Evolutionary conservation across 2,113 vertebrate species (phyloP), one percentile per base, ranked within the genome.

Genomic region (Alectura lathami): DNA sequence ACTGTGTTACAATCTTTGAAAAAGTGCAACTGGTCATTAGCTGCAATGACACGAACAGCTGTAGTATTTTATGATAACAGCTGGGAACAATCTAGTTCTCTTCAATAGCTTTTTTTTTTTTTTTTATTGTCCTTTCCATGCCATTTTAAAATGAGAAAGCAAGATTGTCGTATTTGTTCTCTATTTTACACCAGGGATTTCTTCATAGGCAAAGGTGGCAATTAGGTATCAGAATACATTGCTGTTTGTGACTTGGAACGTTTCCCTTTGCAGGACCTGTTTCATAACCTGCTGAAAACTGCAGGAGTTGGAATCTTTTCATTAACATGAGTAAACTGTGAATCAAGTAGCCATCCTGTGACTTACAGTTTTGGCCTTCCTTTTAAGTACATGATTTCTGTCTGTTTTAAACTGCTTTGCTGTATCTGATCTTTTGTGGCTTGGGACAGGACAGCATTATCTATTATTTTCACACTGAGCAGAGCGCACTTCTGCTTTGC

Each of bases 61-160:
- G 94, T 95, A 94, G 82, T 94, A 36, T 89, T 96, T 95, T 95
- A 91, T 85, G 70, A 29, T 80, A 96, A 88, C 95, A 96, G 91
- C 94, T 96, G 93, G 94, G 89, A 95, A 90, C 87, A 95, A 95
- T 94, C 91, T 95, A 77, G 14, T 96, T 95, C 82, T 86, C 82
- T 74, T 88, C 82, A 95, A n/a, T 95, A 95, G 95, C 87, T 95
- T 95, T 97, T 54, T 85, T 94, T 94, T 91, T 95, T 95, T 97
- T 54, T 85, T 94, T 94, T 91, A 80, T 89, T 95, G 89, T 94
- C 92, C 59, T 63, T 94, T 96, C 91, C 87, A 86, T 88, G 79
- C 59, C 42, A 56, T 93, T 94, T 95, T 75, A 51, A 96, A 95
- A 88, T 59, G 86, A 96, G 73, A 95, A 78, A 84, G 73, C 1